Evolutionary conservation across 1,140 invertebrate species (phyloP).

Genomic region (Procambarus clarkii): DNA sequence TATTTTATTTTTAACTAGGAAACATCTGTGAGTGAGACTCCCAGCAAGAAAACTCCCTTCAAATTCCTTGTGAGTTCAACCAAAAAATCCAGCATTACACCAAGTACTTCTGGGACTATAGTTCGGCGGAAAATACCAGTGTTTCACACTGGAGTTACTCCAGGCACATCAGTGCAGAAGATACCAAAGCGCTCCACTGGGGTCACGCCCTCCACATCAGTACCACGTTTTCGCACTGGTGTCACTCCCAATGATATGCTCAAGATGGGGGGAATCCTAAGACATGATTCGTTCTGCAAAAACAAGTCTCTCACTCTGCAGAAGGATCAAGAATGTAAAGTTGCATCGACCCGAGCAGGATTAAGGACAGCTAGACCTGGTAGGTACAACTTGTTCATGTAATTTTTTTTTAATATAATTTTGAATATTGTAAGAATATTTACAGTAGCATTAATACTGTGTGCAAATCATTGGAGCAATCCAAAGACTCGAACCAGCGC

Average conservation of each 20-base stretch:
- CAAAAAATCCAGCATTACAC: constrained; percentile 17
- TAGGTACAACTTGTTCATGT: neutral
- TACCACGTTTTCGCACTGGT: constrained; percentile 30
- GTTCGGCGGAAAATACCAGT: constrained; percentile 1
- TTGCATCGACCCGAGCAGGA: neutral
- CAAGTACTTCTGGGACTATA: neutral
- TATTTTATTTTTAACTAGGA: neutral
- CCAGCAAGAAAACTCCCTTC: constrained; percentile 8
- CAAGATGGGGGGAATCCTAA: neutral
- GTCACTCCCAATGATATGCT: constrained; percentile 8
- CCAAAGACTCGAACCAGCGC: too few relatives aligned
- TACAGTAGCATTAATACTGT: too few relatives aligned
- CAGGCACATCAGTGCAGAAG: neutral
- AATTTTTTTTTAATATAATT: too few relatives aligned
- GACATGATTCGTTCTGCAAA: too few relatives aligned
- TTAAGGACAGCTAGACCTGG: neutral
- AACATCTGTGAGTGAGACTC: neutral
- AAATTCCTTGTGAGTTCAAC: constrained; percentile 24
- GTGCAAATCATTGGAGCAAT: too few relatives aligned
- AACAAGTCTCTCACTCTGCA: neutral
- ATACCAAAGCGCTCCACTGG: constrained; percentile 8
- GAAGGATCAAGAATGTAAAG: neutral
- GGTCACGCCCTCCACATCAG: constrained; percentile 28
- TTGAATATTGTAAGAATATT: too few relatives aligned
- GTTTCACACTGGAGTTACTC: constrained; percentile 43